Base-by-base conservation (phyloP, 2,888 invertebrate species). In the Hoplodrina ambigua region DNA sequence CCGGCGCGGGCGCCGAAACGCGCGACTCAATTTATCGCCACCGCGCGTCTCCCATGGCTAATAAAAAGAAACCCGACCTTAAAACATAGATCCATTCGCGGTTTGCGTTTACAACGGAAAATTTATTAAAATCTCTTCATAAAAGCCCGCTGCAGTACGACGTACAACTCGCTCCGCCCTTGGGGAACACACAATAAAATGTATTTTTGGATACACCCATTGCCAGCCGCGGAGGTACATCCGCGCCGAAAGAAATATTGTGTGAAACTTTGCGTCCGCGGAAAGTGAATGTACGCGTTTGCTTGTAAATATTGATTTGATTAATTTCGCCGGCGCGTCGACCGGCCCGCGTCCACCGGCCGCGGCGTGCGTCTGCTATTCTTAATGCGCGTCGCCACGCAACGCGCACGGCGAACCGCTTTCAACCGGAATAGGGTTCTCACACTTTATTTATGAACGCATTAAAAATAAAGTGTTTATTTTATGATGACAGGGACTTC, bases 131-230 rank as follows among this genome's bases (percentile, higher is more conserved):
- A 91, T 91, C 88, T 90, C 87, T 93, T 90, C 89, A 91, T 91
- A 92, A 89, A 89, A 80, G 69, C 75, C 71, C 60, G 81, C 72
- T 83, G 76, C 83, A 82, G 75, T 74, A 78, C 80, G 66, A 71
- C 81, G 78, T 75, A 80, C 80, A 81, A 81, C 73, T 83, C 83
- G 78, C 76, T 74, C 78, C 90, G 95, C 94, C 94, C 95, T 94
- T 95, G 95, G 90, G 88, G 89, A 92, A 91, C 90, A 90, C 91
- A 94, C 94, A 93, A 93, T 94, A 94, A 94, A 95, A 93, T 91
- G 85, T 95, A 95, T 95, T 94, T 95, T 93, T 91, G 91, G 94
- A 92, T 80, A 89, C 90, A 90, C 90, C 92, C 93, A 94, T 93
- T 94, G 94, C 94, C 93, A 93, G 93, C 92, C 92, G 90, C 92